Percentiles rank a stretch among this genome's conserved stretches.
Evolutionary conservation across 2,113 vertebrate species (phyloP).

Genomic region (Donacobius atricapilla): DNA sequence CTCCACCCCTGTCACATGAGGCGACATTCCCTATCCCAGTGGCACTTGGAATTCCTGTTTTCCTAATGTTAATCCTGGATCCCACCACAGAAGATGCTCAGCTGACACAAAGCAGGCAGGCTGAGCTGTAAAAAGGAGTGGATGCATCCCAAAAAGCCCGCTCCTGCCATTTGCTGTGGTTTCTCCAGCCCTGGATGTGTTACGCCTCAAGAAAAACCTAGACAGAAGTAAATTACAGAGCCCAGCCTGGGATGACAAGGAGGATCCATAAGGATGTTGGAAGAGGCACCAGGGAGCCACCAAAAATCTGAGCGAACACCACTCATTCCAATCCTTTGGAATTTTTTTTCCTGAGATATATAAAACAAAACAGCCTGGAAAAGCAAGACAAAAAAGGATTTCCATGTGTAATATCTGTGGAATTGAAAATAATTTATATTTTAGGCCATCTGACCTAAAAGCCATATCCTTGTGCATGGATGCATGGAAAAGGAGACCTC

Average conservation of each 20-base stretch:
- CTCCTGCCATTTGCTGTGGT: not conserved
- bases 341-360: not conserved
- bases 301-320: not conserved
- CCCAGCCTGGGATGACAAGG: not conserved
- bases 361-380: not conserved
- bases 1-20: not conserved
- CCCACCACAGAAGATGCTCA: not conserved
- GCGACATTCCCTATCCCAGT: not conserved
- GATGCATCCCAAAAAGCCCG: not conserved
- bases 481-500: not conserved
- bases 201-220: not conserved
- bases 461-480: not conserved
- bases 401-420: fast-evolving
- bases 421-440: not conserved
- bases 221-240: not conserved
- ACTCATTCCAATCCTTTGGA: not conserved
- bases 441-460: not conserved
- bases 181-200: not conserved
- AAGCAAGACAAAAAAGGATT: not conserved
- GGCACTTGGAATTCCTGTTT: not conserved
- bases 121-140: not conserved
- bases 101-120: not conserved
- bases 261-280: not conserved
- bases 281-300: not conserved
- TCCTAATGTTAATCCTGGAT: not conserved